Evolutionary conservation across 2,113 vertebrate species (phyloP), one percentile per base, ranked within the genome.

Genomic region (Todiramphus saurophagus): DNA sequence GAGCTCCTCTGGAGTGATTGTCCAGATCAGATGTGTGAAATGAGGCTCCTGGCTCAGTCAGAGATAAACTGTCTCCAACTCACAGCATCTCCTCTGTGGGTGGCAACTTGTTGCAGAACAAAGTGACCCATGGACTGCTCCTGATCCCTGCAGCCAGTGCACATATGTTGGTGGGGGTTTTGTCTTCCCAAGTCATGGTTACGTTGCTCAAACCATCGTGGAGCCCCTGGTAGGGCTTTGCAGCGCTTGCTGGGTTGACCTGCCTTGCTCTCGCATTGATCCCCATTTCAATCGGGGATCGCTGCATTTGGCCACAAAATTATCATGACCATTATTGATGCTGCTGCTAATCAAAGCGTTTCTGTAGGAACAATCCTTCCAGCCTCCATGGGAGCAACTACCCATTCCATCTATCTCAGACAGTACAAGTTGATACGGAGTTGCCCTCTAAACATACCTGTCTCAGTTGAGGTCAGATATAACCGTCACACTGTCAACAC

Each of bases 81-180:
- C 70, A 27, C 81, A 77, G 89, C 70, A 62, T 6, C 33, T 0
- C 43, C 69, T 92, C 62, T 63, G 58, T 6, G 0, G 43, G 67
- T 27, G 41, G 50, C n/a, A 44, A 9, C 33, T 50, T 6, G 30
- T 16, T 67, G 41, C 41, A 79, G 35, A 31, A 60, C 10, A 12
- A 79, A 87, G 58, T 64, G 73, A 13, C 70, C 80, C 58, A 2
- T 15, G 35, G 81, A 77, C 53, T 87, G 76, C 43, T 81, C 62
- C 83, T 41, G 64, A 16, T 56, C 43, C 48, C 75, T 69, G n/a
- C n/a, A 56, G 83, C 58, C 25, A 1, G 4, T 17, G 12, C 46
- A 37, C 0, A 0, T 17, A 18, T 1, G 4, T 13, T 7, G 14
- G 14, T 9, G 48, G 16, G 23, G 19, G 10, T 10, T 75, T 69